Base-by-base conservation (phyloP, 1,140 invertebrate genomes). In the Cotesia chilonis region DNA sequence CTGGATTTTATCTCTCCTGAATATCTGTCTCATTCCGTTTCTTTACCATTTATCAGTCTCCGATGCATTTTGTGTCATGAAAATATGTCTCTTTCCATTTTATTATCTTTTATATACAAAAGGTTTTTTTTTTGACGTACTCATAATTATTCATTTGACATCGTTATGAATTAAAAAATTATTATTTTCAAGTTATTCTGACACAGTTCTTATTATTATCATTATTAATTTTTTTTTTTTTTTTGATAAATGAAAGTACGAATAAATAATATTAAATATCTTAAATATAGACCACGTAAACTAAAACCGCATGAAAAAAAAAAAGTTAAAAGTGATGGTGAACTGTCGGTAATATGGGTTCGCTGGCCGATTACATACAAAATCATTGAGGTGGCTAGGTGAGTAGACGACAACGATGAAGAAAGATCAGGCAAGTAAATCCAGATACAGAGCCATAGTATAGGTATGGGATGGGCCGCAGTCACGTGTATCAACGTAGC, bases 341-440 rank as follows among this genome's bases (percentile, higher is more conserved):
- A 12, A 12, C 2, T 54, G 20, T 38, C 20, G 28, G 35, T 35
- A n/a, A n/a, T 38, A 54, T 77, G 76, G 79, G 80, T 80, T 84
- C 80, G 75, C 74, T 82, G 80, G 71, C 78, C 83, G 82, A 84
- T 84, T 82, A 80, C 76, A 73, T 82, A 75, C 78, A 78, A n/a
- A 82, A 84, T 82, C 82, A 84, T 80, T 83, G 81, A 81, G 78
- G 76, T 81, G 78, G 75, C 79, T 78, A 79, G 78, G 77, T 77
- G 76, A 81, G 76, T 75, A 68, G 77, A 81, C 76, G 59, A 72
- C 73, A 47, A 47, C 41, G 41, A 47, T 47, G 41, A 47, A 47
- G 41, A 47, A 70, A 64, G 37, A 63, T 28, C 55, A 28, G 47
- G 57, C 63, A 55, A 47, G 41, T 47, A 47, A 47, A 10, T 2